phyloP scores from a whole-genome alignment of 2,797 vertebrate species.

The Diglossa cyanea region DNA sequence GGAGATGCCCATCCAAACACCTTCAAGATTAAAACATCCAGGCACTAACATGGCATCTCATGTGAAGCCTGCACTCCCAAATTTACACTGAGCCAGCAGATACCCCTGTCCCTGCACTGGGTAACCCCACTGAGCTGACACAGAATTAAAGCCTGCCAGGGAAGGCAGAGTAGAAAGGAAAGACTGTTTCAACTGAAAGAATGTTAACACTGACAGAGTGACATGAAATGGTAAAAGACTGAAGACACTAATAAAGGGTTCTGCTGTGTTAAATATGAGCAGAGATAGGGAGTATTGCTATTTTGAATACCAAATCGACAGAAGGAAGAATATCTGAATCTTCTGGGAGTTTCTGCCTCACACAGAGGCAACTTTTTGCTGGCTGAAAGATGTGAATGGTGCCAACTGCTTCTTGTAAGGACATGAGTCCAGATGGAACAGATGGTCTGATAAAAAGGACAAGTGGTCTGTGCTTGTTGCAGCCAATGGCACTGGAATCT shows the following conservation, averaged over 20 bases:
- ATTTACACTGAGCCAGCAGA: neutral
- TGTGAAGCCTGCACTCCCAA: neutral
- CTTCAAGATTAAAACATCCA: neutral
- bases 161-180: neutral
- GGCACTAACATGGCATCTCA: neutral
- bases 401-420: slow-evolving; percentile 25
- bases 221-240: neutral
- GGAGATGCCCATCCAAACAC: neutral
- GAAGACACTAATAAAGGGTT: neutral
- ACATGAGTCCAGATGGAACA: slow-evolving; percentile 46
- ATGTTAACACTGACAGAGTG: neutral
- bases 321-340: neutral
- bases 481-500: neutral
- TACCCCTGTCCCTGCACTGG: neutral
- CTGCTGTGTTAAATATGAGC: neutral
- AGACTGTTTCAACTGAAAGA: neutral
- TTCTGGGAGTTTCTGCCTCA: neutral
- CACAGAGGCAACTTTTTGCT: slow-evolving; percentile 21
- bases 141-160: neutral
- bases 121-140: neutral
- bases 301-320: neutral
- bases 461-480: neutral
- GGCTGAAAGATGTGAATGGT: neutral
- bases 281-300: neutral
- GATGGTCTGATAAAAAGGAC: slow-evolving; percentile 49